Evolutionary conservation across 2,888 invertebrate species (phyloP).

Genomic region (Apodemia duryi): DNA sequence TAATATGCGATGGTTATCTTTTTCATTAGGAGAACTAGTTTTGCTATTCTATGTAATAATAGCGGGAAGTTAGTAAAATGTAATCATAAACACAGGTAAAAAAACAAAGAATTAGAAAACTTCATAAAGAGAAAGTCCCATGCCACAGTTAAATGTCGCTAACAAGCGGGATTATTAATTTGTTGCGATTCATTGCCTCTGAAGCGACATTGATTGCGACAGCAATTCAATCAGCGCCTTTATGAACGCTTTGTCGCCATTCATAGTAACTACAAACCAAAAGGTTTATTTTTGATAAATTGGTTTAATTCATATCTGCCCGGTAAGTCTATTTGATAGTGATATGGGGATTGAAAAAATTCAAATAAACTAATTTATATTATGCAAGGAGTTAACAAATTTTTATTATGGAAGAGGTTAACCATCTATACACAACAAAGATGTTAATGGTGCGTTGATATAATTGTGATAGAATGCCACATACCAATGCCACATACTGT

Average conservation of each 20-base stretch:
- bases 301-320: background rate
- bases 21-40: no score
- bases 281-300: conserved; percentile 16
- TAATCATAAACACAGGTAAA: background rate
- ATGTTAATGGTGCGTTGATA: no score
- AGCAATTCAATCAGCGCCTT: conserved; percentile 35
- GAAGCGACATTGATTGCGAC: conserved; percentile 39
- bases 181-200: conserved; percentile 37
- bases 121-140: background rate
- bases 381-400: no score
- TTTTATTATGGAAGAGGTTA: no score
- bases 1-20: no score
- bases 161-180: conserved; percentile 36
- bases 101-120: conserved; percentile 1
- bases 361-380: background rate
- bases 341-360: background rate
- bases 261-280: conserved; percentile 22
- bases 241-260: background rate
- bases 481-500: no score
- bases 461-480: no score
- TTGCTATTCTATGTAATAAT: no score
- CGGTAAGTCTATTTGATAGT: background rate
- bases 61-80: background rate
- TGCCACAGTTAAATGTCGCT: conserved; percentile 24
- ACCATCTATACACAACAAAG: no score